Percentiles rank a stretch among this genome's conserved stretches.
Conservation (phyloP, 2,888 invertebrate genomes). For the Leptopilina drosophilae region DNA sequence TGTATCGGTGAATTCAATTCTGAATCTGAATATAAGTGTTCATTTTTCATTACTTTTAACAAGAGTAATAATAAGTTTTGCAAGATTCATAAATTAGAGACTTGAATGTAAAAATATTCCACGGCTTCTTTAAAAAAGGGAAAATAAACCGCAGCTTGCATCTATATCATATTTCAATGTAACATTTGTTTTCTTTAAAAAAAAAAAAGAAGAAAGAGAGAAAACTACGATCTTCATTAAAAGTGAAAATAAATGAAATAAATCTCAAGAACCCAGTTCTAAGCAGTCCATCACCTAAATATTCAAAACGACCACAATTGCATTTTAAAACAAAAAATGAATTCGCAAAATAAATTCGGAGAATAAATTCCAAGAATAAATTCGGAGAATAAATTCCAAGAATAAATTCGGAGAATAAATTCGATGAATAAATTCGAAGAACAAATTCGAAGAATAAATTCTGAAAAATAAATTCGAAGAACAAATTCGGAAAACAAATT, state of each 20-base stretch:
- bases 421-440: too few relatives aligned
- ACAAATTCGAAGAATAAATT: too few relatives aligned
- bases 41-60: slow-evolving; percentile 1
- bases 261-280: not conserved
- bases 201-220: not conserved
- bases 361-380: too few relatives aligned
- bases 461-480: too few relatives aligned
- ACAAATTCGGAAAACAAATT: too few relatives aligned
- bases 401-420: too few relatives aligned
- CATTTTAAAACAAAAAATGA: too few relatives aligned
- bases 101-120: slow-evolving; percentile 3
- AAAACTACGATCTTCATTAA: not conserved
- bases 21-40: not conserved
- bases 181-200: not conserved
- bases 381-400: too few relatives aligned
- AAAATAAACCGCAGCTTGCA: slow-evolving; percentile 5
- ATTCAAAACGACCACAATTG: not conserved
- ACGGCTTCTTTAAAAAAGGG: not conserved
- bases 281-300: not conserved
- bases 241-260: not conserved
- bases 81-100: slow-evolving; percentile 15
- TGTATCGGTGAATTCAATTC: not conserved
- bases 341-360: too few relatives aligned
- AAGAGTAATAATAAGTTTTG: slow-evolving; percentile 18
- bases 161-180: slow-evolving; percentile 5